Conservation (phyloP, 2,113 vertebrate genomes). For the Plectropomus leopardus region DNA sequence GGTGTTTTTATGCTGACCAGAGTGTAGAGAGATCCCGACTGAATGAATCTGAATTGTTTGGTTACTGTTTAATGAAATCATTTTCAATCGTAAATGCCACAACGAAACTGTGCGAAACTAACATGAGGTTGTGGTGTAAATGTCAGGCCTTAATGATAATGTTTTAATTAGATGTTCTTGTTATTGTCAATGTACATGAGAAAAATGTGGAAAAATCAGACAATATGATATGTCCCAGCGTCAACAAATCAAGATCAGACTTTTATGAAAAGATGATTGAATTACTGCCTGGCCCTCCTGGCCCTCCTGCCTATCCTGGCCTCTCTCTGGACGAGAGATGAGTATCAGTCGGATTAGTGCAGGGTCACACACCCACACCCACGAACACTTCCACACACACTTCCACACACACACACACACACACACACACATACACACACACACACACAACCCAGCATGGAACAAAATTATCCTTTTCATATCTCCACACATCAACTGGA, state of each 20-base stretch:
- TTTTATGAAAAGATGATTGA: not conserved
- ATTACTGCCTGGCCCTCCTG: not conserved
- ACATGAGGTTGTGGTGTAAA: not conserved
- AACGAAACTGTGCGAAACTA: not conserved
- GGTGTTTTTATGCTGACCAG: not conserved
- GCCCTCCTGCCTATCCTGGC: not conserved
- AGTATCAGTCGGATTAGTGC: slow-evolving; percentile 8
- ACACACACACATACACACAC: not conserved
- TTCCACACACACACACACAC: not conserved
- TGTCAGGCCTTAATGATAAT: not conserved
- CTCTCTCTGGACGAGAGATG: not conserved
- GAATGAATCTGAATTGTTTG: not conserved
- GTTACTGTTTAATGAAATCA: not conserved
- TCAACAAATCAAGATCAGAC: slow-evolving; percentile 2
- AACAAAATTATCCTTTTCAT: slow-evolving; percentile 34
- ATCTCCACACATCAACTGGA: slow-evolving; percentile 1
- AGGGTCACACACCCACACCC: not conserved
- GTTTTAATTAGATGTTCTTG: not conserved
- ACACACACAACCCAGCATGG: slow-evolving; percentile 1
- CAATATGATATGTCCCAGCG: not conserved
- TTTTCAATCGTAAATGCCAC: not conserved
- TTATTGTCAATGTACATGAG: not conserved
- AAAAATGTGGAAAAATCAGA: not conserved
- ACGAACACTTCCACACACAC: not conserved
- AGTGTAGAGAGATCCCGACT: not conserved